Evolutionary conservation across 2,888 invertebrate species (phyloP), one percentile per base, ranked within the genome.

Genomic region (Drosophila leonis): DNA sequence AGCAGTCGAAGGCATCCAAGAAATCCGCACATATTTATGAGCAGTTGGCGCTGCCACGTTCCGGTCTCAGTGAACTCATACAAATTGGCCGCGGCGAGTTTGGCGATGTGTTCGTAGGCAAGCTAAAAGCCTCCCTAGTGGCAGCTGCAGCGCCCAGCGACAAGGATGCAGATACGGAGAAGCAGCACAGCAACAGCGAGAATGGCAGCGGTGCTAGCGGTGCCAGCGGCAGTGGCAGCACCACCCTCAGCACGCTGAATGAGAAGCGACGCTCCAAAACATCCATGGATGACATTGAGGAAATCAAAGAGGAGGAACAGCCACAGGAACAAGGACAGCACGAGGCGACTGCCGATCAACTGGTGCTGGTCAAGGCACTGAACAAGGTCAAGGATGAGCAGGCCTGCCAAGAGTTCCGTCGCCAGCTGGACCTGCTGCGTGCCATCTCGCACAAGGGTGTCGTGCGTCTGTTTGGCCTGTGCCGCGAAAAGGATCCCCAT

Each of bases 51-150:
- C 94, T 97, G 54, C 96, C 97, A 0, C 94, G 98, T 37, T 94
- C 95, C 4, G 94, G 97, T 65, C 94, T 98, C 0, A 95, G 95
- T 0, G 96, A 97, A 27, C 93, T 95, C 2, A 94, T 95, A 10
- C 94, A 95, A 42, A 93, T 96, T 5, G 96, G 98, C 20, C 96
- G 98, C 29, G 98, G 98, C 0, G 97, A 98, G 85, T 98, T 98
- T 90, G 98, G 98, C 0, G 98, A 98, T 83, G 96, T 98, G 0
- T 96, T 97, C 87, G 94, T 98, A 42, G 98, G 97, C 54, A 97
- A 95, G 92, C 94, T 82, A 92, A 94, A 85, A 88, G 91, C 56
- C 0, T 85, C 90, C 0, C 73, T 92, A 33, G 82, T 88, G 54
- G 31, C 59, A n/a, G 51, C 55, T 0, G 13, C 51, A 15, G 7